Evolutionary conservation across 2,797 vertebrate genomes (phyloP), one percentile per base, ranked within the genome.

Genomic region (Pteronotus mesoamericanus): DNA sequence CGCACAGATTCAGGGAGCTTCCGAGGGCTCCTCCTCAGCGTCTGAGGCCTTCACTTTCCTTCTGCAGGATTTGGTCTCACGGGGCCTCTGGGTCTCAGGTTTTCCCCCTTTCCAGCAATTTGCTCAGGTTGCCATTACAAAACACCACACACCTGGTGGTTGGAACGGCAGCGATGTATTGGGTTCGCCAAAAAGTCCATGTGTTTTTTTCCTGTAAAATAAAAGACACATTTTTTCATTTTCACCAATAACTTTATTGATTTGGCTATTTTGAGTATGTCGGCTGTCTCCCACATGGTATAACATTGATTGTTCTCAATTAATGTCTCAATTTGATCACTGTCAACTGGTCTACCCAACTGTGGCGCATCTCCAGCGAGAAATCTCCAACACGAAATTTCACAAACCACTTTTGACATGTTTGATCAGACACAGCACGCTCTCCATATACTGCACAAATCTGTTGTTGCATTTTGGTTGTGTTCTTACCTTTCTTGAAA

Each of bases 1-100:
- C 1, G 5, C 6, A 71, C 12, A 0, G 42, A 8, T 18, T 24
- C 14, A 7, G 19, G 0, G 1, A 64, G 86, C 9, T 7, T 42
- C 6, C 2, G n/a, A 14, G 1, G 0, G 1, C 16, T 1, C 19
- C 48, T 42, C 48, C 39, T 2, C 4, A 24, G 24, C 3, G 3
- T 29, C 16, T 2, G 12, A 46, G 37, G 48, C 9, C 46, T 66
- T 66, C 5, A 0, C 0, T 0, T 0, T 4, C 80, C 48, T 24
- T 8, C 9, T 0, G 39, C 5, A 66, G 14, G 7, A 19, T 79
- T 61, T 9, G 66, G 26, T n/a, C 75, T 42, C 9, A 2, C 2
- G 0, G 26, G 12, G 3, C 5, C 51, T 7, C 19, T 16, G 14
- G 3, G 12, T 15, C 66, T 51, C n/a, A 22, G 66, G 19, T 12